These are phyloP conservation scores for Muricea muricata DNA, from an alignment of 92 coral and sea anemone species.

Conservation along the genomic window DNA sequence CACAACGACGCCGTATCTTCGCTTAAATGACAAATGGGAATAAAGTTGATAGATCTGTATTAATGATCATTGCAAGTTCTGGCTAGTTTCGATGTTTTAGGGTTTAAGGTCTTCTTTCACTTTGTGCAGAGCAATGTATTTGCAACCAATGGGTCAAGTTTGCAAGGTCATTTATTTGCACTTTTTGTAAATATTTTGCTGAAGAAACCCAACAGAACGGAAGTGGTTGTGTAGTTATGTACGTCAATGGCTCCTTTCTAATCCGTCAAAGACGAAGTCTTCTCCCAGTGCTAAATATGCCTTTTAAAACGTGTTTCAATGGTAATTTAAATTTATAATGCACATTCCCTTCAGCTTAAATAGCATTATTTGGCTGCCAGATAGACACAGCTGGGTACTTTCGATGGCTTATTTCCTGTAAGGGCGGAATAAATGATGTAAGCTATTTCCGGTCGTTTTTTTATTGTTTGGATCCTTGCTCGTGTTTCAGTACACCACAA, in stretches of 20 bases:
- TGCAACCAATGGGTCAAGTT: neutral
- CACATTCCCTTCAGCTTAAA: neutral
- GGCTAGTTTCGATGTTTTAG: neutral
- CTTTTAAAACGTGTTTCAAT: neutral
- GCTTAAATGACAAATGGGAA: neutral
- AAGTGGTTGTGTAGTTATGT: neutral
- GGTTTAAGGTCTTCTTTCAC: neutral
- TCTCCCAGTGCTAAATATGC: neutral
- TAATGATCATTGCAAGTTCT: neutral
- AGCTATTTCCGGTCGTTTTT: neutral
- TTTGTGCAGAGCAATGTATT: neutral
- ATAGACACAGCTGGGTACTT: constrained; percentile 4
- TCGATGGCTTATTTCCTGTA: neutral
- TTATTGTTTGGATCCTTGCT: too few species aligned
- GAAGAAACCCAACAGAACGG: neutral
- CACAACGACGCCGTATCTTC: neutral
- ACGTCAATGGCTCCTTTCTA: neutral
- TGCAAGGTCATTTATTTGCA: neutral
- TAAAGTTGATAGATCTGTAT: neutral
- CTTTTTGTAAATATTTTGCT: neutral
- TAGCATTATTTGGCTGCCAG: neutral
- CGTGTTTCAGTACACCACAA: too few species aligned
- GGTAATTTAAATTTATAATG: neutral
- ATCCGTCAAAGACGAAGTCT: neutral
- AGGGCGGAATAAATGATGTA: neutral